Evolutionary conservation across 2,797 vertebrate species (phyloP).

Genomic region (Bradypodion ventrale): DNA sequence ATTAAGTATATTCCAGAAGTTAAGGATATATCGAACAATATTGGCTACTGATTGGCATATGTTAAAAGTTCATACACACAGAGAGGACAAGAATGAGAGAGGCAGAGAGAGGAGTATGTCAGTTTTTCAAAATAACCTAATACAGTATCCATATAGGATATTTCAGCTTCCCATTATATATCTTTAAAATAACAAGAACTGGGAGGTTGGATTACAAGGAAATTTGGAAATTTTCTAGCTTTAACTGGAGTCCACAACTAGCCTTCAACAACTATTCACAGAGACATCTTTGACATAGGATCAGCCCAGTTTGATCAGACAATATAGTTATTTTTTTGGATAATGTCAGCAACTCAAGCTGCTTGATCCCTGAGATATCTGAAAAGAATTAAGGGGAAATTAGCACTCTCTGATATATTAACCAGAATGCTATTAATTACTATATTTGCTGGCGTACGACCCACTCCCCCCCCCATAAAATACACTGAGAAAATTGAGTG

Average conservation of each 20-base stretch:
- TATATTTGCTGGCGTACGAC: too few species aligned
- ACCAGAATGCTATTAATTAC: too few species aligned
- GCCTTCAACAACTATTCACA: not conserved
- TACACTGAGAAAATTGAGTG: too few species aligned
- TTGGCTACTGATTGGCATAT: not conserved
- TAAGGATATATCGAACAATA: not conserved
- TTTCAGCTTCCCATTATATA: too few species aligned
- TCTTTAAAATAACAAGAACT: not conserved
- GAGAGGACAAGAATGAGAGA: not conserved
- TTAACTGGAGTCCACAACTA: not conserved
- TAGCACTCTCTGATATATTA: too few species aligned
- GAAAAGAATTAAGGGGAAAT: not conserved
- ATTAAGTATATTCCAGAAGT: not conserved
- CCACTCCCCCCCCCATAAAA: too few species aligned
- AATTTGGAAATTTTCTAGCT: not conserved
- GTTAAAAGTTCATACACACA: not conserved
- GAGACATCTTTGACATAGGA: too few species aligned
- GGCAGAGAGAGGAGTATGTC: too few species aligned
- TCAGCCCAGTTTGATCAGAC: not conserved
- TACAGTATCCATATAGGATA: too few species aligned
- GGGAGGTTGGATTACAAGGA: not conserved
- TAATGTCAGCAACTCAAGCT: not conserved
- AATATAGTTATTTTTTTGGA: not conserved
- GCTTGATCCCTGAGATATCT: not conserved
- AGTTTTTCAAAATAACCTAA: too few species aligned